Base-by-base conservation (phyloP, 2,797 vertebrate genomes). In the Enteromius trimaculatus region DNA sequence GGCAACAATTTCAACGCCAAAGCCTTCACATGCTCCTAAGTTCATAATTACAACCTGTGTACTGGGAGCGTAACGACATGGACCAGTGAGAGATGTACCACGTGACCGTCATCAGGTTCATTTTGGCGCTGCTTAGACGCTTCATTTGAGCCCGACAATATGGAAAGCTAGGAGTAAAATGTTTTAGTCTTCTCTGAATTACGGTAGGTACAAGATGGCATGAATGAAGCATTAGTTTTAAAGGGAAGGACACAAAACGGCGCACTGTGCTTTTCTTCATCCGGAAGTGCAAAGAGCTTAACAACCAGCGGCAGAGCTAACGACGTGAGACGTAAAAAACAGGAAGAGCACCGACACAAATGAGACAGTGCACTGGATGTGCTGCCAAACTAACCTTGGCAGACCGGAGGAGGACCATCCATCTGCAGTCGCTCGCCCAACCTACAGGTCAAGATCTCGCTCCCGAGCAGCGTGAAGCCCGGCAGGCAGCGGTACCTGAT, bases 401-500 rank as follows among this genome's bases (percentile, higher is more conserved):
- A 99, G 81, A 95, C 89, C 71, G 98, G 98, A 82, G 97, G 96
- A 68, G 95, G 92, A 89, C 96, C 96, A 89, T 98, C 97, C 97
- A 98, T 98, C 92, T 99, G 98, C 31, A 99, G 94, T 75, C 98
- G 91, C 91, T 99, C 97, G 83, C 96, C 97, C 0, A 99, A 93
- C 82, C 96, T 93, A 84, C 98, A 99, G 1, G 98, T 99, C 91
- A 99, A 91, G 90, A 99, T 97, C 91, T 98, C 97, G 85, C 95
- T 98, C 83, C 98, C 98, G 86, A 99, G 95, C 90, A 99, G 92
- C 0, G 97, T 98, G 93, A 99, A 99, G 89, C 98, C 98, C 82
- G 97, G 98, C 79, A 96, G 93, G 93, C 98, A 99, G 26, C 96
- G 96, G 91, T 99, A 99, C 77, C 96, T 96, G 91, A 99, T 98